A percentile compares a stretch with the other conserved stretches of the same genome.
Evolutionary conservation across 2,113 vertebrate species (phyloP).

Genomic region (Megalops atlanticus): DNA sequence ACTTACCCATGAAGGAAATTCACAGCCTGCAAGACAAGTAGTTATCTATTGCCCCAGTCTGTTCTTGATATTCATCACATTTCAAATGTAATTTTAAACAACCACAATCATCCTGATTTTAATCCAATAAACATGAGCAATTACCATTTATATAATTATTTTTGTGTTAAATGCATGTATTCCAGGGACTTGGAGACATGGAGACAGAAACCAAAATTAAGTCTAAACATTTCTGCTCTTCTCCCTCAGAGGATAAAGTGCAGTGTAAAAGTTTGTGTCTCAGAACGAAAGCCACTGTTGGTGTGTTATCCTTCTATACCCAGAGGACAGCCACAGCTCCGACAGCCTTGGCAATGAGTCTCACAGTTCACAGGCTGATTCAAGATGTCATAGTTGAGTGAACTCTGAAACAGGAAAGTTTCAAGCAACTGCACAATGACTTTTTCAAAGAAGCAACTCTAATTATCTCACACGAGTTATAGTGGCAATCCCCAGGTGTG

Average conservation of each 20-base stretch:
- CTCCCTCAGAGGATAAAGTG: not conserved
- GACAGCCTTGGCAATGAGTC: not conserved
- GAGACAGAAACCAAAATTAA: not conserved
- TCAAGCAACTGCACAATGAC: not conserved
- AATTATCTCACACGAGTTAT: constrained; percentile 26
- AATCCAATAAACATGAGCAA: not conserved
- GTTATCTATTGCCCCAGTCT: too few species aligned
- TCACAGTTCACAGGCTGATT: not conserved
- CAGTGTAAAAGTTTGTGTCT: not conserved
- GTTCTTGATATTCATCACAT: too few species aligned
- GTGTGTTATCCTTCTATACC: not conserved
- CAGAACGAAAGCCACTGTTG: not conserved
- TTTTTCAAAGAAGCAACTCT: constrained; percentile 2
- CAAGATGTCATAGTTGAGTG: not conserved
- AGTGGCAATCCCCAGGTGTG: not conserved
- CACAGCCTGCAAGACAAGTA: too few species aligned
- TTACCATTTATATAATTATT: not conserved
- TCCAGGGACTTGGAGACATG: not conserved
- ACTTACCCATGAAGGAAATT: too few species aligned
- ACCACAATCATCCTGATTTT: not conserved
- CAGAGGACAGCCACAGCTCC: not conserved
- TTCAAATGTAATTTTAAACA: not conserved
- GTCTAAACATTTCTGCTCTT: not conserved
- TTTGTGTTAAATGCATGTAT: not conserved
- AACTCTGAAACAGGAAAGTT: not conserved